phyloP scores from a whole-genome alignment of 1,140 invertebrate genomes.

The Pachyrhynchus sulphureomaculatus region DNA sequence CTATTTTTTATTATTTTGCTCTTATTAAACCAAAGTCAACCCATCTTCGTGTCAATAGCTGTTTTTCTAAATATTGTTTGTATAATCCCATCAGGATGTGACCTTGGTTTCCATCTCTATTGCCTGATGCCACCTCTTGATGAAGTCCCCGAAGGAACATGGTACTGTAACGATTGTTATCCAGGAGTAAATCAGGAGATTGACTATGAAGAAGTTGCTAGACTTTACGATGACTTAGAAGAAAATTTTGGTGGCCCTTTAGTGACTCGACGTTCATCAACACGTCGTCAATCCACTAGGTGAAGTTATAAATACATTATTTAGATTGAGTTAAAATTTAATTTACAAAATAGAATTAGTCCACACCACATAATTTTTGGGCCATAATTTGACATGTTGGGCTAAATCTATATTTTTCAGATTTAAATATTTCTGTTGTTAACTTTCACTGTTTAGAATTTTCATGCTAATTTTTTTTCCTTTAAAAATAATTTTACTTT shows the following conservation, averaged over 20 bases:
- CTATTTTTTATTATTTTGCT: too few relatives aligned
- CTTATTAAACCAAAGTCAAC: too few relatives aligned
- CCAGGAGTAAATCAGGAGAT: conserved; percentile 13
- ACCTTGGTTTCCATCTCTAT: conserved; percentile 81
- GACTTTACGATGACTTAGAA: conserved; percentile 11
- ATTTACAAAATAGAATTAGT: too few relatives aligned
- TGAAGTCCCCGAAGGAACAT: conserved; percentile 75
- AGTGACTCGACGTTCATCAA: not conserved
- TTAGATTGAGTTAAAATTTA: not conserved
- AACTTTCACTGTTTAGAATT: too few relatives aligned
- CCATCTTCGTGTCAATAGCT: too few relatives aligned
- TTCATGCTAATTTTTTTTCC: too few relatives aligned
- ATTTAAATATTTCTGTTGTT: too few relatives aligned
- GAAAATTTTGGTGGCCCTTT: not conserved
- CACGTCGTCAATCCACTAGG: not conserved
- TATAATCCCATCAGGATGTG: conserved; percentile 57
- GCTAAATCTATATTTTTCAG: too few relatives aligned
- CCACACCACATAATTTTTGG: too few relatives aligned
- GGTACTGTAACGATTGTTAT: conserved; percentile 75
- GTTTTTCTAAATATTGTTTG: too few relatives aligned
- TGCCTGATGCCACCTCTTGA: conserved; percentile 79
- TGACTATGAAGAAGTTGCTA: conserved; percentile 16
- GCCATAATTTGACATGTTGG: too few relatives aligned
- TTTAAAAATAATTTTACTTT: too few relatives aligned
- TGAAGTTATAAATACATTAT: conserved; percentile 2